Conservation (phyloP, 92 coral and sea anemone species). For the Porites cylindrica region DNA sequence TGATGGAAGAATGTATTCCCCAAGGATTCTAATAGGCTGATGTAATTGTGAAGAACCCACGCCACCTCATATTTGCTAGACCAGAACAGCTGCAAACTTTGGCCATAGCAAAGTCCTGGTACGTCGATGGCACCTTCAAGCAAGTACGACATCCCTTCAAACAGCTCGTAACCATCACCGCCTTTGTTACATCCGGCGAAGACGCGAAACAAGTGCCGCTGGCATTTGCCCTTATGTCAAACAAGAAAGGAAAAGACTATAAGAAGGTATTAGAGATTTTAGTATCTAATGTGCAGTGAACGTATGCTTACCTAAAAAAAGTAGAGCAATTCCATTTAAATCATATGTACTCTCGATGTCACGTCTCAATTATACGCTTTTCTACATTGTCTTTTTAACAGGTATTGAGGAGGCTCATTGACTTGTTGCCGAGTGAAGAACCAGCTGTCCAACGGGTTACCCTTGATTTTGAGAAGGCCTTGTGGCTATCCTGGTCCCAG, state of each 20-base stretch:
- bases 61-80: conserved; percentile 62
- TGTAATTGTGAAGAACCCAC: conserved; percentile 20
- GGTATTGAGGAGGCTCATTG: conserved; percentile 12
- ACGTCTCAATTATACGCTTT: not conserved
- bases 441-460: not conserved
- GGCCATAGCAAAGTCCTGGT: conserved; percentile 60
- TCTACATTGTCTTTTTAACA: not conserved
- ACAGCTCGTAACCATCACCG: conserved; percentile 64
- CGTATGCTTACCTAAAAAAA: not conserved
- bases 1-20: conserved; percentile 41
- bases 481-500: no score
- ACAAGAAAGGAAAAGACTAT: conserved; percentile 54
- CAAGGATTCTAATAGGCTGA: conserved; percentile 43
- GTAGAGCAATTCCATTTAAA: no score
- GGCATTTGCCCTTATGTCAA: conserved; percentile 41
- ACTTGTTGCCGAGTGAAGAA: conserved; percentile 15
- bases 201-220: conserved; percentile 66
- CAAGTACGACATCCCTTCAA: conserved; percentile 64
- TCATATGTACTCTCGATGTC: not conserved
- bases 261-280: conserved; percentile 43
- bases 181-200: no score
- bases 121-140: conserved; percentile 67
- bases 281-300: not conserved
- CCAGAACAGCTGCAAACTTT: conserved; percentile 52
- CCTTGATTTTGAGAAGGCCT: no score